Conservation (phyloP, 2,797 vertebrate species). For the Characodon lateralis region DNA sequence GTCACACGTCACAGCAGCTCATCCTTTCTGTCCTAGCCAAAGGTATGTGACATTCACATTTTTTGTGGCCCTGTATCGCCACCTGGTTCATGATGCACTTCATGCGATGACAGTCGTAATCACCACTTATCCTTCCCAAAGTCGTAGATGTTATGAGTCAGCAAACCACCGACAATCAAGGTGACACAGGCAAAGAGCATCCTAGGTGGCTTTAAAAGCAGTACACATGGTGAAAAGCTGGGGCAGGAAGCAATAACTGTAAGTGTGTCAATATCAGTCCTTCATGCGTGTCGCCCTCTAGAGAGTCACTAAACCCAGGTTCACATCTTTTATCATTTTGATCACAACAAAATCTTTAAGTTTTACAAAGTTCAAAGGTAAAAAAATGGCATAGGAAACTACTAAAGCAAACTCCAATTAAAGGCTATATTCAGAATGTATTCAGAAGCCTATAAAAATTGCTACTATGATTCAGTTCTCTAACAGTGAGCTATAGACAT, state of each 20-base stretch:
- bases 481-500: no score
- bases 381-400: no score
- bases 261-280: slow-evolving; percentile 57
- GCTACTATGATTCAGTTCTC: no score
- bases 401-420: no score
- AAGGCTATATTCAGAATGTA: slow-evolving; percentile 10
- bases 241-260: slow-evolving; percentile 48
- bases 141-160: slow-evolving; percentile 67
- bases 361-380: neutral
- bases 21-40: slow-evolving; percentile 23
- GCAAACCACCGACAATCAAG: slow-evolving; percentile 47
- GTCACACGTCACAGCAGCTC: slow-evolving; percentile 20
- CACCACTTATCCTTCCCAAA: slow-evolving; percentile 64
- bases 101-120: slow-evolving; percentile 39
- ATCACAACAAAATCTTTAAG: neutral
- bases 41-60: slow-evolving; percentile 19
- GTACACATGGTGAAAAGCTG: slow-evolving; percentile 45
- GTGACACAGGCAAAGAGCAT: slow-evolving; percentile 9
- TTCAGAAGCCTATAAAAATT: no score
- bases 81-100: slow-evolving; percentile 47
- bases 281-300: slow-evolving; percentile 27
- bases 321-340: neutral
- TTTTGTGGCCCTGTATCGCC: slow-evolving; percentile 12
- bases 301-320: neutral
- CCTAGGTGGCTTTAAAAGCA: slow-evolving; percentile 28